Conservation (phyloP, 2,888 invertebrate species). For the Watsonalla cultraria region DNA sequence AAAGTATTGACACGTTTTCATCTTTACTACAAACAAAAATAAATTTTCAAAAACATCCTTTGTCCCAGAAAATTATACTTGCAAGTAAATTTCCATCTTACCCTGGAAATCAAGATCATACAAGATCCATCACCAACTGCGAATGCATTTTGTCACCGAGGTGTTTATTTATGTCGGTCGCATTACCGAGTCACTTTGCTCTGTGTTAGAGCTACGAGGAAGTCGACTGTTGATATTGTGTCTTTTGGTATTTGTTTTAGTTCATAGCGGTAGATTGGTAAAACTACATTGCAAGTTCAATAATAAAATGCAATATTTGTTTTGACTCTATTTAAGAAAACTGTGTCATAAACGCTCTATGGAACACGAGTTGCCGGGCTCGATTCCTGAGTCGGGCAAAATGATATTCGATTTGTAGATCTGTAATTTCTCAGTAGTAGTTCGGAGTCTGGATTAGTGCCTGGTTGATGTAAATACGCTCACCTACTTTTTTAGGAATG, state of each 20-base stretch:
- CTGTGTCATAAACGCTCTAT: too few species aligned
- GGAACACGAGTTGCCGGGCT: too few species aligned
- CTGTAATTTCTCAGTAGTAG: too few species aligned
- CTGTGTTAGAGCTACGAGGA: background rate
- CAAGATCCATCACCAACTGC: constrained; percentile 18
- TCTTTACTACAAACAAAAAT: background rate
- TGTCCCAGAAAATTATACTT: constrained; percentile 14
- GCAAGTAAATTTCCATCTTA: constrained; percentile 24
- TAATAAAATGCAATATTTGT: too few species aligned
- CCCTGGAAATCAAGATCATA: constrained; percentile 7
- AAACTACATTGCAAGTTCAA: constrained; percentile 2
- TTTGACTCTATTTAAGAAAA: too few species aligned
- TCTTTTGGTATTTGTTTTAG: constrained; percentile 11
- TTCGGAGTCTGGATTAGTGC: too few species aligned
- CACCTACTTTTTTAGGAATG: too few species aligned
- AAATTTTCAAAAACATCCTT: background rate
- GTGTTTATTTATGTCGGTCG: constrained; percentile 29
- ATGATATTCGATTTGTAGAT: too few species aligned
- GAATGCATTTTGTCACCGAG: constrained; percentile 28
- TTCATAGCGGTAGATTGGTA: background rate
- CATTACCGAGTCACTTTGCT: constrained; percentile 23
- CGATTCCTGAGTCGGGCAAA: too few species aligned
- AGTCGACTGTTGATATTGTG: background rate
- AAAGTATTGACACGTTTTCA: too few species aligned
- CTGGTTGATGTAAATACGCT: too few species aligned